Percentiles rank a stretch among this genome's conserved stretches.
Evolutionary conservation across 2,797 vertebrate genomes (phyloP).

Genomic region (Melanotaenia trifasciata): DNA sequence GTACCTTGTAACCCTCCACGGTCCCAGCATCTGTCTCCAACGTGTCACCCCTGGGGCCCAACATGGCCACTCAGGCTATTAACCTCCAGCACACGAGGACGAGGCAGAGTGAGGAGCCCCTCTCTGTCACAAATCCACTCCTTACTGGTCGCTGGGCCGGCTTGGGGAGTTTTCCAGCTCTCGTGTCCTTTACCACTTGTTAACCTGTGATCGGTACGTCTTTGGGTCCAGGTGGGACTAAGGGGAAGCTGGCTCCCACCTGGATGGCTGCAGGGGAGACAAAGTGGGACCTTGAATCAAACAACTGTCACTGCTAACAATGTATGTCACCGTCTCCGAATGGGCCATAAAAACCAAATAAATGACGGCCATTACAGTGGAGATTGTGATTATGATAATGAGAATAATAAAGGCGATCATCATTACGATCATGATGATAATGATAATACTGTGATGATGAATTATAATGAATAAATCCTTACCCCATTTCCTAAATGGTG

Average conservation of each 20-base stretch:
- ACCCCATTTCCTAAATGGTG: slow-evolving; percentile 77
- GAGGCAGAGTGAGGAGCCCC: slow-evolving; percentile 65
- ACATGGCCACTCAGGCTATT: slow-evolving; percentile 78
- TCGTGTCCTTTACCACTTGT: slow-evolving; percentile 49
- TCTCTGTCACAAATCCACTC: slow-evolving; percentile 67
- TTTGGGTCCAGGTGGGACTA: slow-evolving; percentile 12
- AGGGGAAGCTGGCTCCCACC: slow-evolving; percentile 40
- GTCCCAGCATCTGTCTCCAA: slow-evolving; percentile 74
- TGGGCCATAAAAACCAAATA: slow-evolving; percentile 82
- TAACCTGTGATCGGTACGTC: slow-evolving; percentile 39
- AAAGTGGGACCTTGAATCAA: slow-evolving; percentile 79
- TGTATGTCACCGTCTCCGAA: slow-evolving; percentile 74
- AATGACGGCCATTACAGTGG: slow-evolving; percentile 78
- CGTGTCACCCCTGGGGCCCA: slow-evolving; percentile 74
- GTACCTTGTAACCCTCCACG: slow-evolving; percentile 68
- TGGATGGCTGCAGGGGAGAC: slow-evolving; percentile 60
- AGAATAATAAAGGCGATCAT: slow-evolving; percentile 85
- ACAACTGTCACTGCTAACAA: slow-evolving; percentile 78
- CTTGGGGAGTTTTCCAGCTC: slow-evolving; percentile 10
- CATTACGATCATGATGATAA: slow-evolving; percentile 81
- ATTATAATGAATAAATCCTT: slow-evolving; percentile 81
- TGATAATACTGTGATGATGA: slow-evolving; percentile 79
- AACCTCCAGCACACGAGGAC: slow-evolving; percentile 74
- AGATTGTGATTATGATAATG: slow-evolving; percentile 86
- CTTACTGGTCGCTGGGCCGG: not conserved